Evolutionary conservation across 1,140 invertebrate genomes (phyloP).

Genomic region (Calosoma granatense): DNA sequence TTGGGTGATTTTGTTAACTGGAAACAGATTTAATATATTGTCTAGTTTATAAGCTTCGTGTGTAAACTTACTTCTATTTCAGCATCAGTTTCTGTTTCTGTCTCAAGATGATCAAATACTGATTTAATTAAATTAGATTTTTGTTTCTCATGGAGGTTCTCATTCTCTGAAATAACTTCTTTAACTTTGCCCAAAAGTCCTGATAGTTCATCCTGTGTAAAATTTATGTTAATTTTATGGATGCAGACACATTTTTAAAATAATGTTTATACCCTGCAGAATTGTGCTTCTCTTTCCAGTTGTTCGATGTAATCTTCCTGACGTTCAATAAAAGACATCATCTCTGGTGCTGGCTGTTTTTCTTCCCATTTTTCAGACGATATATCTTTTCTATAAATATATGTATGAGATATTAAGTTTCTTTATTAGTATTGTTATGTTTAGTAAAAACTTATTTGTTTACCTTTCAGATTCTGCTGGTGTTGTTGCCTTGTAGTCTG

Average conservation of each 20-base stretch:
- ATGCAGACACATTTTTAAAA: conserved; percentile 2
- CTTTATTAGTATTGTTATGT: neutral
- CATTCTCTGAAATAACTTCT: conserved; percentile 72
- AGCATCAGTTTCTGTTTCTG: conserved; percentile 35
- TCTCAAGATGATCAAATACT: conserved; percentile 40
- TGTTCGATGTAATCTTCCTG: conserved; percentile 79
- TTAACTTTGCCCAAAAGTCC: conserved; percentile 67
- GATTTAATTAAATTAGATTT: conserved; percentile 49
- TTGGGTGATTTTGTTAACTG: conserved; percentile 25
- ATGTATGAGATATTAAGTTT: too few species aligned
- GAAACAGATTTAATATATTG: conserved; percentile 4
- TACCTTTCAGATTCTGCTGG: conserved; percentile 14
- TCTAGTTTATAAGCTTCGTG: neutral
- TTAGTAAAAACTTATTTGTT: conserved; percentile 19
- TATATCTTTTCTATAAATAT: conserved; percentile 1
- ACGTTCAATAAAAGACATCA: conserved; percentile 64
- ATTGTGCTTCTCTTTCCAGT: conserved; percentile 67
- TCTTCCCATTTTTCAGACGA: conserved; percentile 13
- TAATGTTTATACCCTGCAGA: conserved; percentile 51
- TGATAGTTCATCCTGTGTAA: conserved; percentile 55
- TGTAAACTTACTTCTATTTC: conserved; percentile 19
- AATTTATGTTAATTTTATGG: neutral
- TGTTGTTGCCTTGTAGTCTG: conserved; percentile 18
- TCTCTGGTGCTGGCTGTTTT: conserved; percentile 35
- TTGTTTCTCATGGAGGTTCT: conserved; percentile 61